phyloP scores from a whole-genome alignment of 2,888 invertebrate species.

The Panzeria rudis region DNA sequence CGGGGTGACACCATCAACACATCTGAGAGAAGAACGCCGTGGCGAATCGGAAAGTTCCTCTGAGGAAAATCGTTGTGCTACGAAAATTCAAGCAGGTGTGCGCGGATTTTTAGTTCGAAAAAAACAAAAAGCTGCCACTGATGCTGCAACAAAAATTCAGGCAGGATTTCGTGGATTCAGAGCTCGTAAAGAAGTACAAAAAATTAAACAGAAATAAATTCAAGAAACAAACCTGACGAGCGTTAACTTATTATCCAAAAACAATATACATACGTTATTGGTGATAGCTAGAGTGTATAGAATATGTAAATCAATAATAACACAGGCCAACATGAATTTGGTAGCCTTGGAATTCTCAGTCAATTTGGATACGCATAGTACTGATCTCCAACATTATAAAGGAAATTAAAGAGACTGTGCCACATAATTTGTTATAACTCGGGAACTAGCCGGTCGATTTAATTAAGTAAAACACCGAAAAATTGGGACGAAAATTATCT shows the following conservation, averaged over 20 bases:
- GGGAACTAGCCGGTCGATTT: too few species aligned
- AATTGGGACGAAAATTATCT: too few species aligned
- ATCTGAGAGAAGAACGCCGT: constrained; percentile 66
- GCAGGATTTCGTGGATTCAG: constrained; percentile 84
- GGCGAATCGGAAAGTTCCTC: constrained; percentile 72
- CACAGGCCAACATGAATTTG: too few species aligned
- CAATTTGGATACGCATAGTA: too few species aligned
- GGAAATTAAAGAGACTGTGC: too few species aligned
- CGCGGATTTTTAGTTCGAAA: constrained; percentile 83
- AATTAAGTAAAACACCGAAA: too few species aligned
- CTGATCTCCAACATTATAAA: too few species aligned
- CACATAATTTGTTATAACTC: too few species aligned
- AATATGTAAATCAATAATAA: constrained; percentile 1
- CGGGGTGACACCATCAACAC: constrained; percentile 32
- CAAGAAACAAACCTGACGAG: neutral
- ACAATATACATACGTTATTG: constrained; percentile 6
- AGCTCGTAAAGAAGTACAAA: constrained; percentile 81
- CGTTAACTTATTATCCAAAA: neutral
- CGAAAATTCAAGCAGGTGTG: constrained; percentile 83
- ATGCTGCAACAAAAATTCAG: constrained; percentile 84
- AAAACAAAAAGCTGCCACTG: constrained; percentile 81
- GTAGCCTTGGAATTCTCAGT: too few species aligned
- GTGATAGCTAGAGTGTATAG: neutral
- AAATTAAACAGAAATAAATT: constrained; percentile 78
- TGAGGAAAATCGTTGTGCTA: constrained; percentile 81